Conservation (phyloP, 64 coral and sea anemone species). For the Stylophora pistillata region DNA sequence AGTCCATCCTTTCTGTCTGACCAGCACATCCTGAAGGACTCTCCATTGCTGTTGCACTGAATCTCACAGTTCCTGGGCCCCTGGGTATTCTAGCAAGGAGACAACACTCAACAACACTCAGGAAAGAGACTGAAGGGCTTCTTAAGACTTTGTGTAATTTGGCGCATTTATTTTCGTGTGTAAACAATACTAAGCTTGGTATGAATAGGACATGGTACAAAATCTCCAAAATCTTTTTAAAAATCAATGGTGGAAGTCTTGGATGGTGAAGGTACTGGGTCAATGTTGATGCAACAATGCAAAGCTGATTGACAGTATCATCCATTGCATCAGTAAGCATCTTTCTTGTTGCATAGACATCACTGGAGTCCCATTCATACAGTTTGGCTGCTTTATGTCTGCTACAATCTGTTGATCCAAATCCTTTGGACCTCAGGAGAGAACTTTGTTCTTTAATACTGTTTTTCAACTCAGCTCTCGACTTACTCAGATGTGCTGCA, state of each 20-base stretch:
- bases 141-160: neutral
- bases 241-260: constrained; percentile 43
- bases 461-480: neutral
- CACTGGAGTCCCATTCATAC: neutral
- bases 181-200: constrained; percentile 4
- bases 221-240: constrained; percentile 62
- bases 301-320: neutral
- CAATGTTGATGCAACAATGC: constrained; percentile 26
- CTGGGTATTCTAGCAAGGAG: constrained; percentile 56
- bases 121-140: constrained; percentile 35
- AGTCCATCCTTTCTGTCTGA: neutral
- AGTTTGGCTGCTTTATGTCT: neutral
- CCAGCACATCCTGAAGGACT: neutral
- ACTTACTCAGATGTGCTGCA: neutral
- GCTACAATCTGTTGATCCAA: neutral
- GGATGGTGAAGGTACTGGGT: constrained; percentile 54
- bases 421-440: neutral
- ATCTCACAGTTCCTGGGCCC: constrained; percentile 45
- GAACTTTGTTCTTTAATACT: neutral
- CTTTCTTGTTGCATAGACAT: neutral
- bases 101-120: constrained; percentile 65
- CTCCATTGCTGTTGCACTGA: constrained; percentile 54
- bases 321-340: no score
- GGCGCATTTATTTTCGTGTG: neutral
- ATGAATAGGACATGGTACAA: constrained; percentile 1